These are phyloP conservation scores for Pterobdella sp. DNA, from an alignment of 2,888 invertebrate genomes.

Conservation along the genomic window DNA sequence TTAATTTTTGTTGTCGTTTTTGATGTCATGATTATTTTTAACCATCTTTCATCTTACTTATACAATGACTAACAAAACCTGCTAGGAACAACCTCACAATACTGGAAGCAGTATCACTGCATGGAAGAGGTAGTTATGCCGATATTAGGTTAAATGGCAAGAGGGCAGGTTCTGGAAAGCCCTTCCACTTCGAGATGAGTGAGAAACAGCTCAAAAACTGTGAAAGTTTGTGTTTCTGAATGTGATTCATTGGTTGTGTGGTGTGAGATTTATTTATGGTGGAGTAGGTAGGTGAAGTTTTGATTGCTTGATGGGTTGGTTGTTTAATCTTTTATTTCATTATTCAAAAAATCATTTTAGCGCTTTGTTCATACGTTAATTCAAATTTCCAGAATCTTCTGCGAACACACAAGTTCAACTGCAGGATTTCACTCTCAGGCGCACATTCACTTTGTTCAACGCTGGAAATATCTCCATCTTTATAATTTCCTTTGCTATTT, in stretches of 20 bases:
- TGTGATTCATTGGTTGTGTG: constrained; percentile 5
- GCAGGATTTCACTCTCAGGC: constrained; percentile 66
- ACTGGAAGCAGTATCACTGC: constrained; percentile 72
- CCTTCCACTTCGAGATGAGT: constrained; percentile 73
- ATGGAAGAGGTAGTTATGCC: constrained; percentile 75
- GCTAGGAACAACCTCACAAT: constrained; percentile 83
- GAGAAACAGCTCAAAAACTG: constrained; percentile 61
- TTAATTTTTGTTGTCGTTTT: not conserved
- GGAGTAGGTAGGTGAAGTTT: not conserved
- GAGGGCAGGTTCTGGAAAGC: constrained; percentile 67
- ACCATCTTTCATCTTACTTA: not conserved
- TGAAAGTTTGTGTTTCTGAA: constrained; percentile 54
- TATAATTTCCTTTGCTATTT: constrained; percentile 61
- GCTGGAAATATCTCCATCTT: constrained; percentile 80
- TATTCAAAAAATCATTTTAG: too few relatives aligned
- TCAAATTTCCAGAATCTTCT: constrained; percentile 39
- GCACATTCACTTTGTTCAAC: constrained; percentile 76
- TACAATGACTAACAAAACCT: not conserved
- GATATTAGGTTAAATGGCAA: constrained; percentile 79
- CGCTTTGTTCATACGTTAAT: not conserved
- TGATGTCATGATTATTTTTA: not conserved
- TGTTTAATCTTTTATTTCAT: constrained; percentile 34
- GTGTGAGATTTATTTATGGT: not conserved
- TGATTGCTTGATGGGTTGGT: not conserved
- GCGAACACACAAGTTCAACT: constrained; percentile 48